These are phyloP conservation scores for Holocentrus rufus DNA, from an alignment of 2,797 vertebrate species.

Conservation along the genomic window DNA sequence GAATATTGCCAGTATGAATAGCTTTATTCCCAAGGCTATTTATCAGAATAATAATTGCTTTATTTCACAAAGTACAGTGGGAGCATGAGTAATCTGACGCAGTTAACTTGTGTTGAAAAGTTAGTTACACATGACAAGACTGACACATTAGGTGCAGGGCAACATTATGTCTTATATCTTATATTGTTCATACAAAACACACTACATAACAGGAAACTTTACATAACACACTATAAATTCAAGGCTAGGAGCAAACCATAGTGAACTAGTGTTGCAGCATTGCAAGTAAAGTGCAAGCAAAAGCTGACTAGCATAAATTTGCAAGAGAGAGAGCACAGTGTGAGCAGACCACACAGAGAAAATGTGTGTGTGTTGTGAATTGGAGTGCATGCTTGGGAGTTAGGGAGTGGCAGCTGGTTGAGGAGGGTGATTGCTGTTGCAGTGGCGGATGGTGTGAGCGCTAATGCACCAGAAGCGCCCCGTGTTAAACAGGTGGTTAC, in stretches of 20 bases:
- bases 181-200: neutral
- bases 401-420: neutral
- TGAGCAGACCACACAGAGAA: too few relatives aligned
- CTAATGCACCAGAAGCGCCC: conserved; percentile 47
- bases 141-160: neutral
- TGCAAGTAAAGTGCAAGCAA: conserved; percentile 24
- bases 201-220: conserved; percentile 26
- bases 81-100: neutral
- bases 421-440: conserved; percentile 17
- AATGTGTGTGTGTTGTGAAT: conserved; percentile 12
- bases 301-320: neutral
- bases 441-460: conserved; percentile 36
- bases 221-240: conserved; percentile 25
- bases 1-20: too few relatives aligned
- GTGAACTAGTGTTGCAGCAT: conserved; percentile 36
- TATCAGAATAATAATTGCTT: neutral
- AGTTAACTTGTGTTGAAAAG: conserved; percentile 44
- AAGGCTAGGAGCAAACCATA: conserved; percentile 2
- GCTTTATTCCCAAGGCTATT: conserved; percentile 7
- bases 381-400: neutral
- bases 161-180: conserved; percentile 38
- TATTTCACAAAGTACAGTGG: neutral
- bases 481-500: conserved; percentile 68
- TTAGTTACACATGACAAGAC: conserved; percentile 10
- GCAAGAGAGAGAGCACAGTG: conserved; percentile 10